Percentiles rank a stretch among this genome's conserved stretches.
Evolutionary conservation across 2,797 vertebrate genomes (phyloP).

Genomic region (Meriones psammophilus): DNA sequence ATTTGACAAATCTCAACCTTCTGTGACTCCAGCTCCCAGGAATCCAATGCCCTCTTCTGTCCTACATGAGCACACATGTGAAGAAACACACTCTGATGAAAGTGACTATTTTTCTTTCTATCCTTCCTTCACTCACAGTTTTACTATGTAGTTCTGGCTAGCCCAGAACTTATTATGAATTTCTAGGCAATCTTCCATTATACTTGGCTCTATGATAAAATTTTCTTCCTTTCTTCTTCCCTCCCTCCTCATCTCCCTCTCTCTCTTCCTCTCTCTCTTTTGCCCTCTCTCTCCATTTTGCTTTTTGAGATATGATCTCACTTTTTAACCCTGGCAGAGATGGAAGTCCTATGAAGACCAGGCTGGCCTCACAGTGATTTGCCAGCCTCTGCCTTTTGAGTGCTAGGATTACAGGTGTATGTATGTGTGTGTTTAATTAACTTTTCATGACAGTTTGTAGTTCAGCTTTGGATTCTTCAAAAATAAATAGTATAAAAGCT

Average conservation of each 20-base stretch:
- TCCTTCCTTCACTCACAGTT: neutral
- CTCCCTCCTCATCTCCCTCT: neutral
- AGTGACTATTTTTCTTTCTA: neutral
- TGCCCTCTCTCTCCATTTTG: neutral
- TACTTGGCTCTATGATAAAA: neutral
- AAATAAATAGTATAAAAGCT: neutral
- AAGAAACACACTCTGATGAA: neutral
- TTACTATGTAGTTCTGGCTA: neutral
- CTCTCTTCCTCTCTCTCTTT: accelerated
- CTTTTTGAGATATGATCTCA: neutral
- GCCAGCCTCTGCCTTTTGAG: neutral
- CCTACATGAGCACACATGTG: neutral
- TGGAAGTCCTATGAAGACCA: neutral
- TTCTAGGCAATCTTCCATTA: neutral
- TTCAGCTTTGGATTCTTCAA: neutral
- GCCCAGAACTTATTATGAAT: neutral
- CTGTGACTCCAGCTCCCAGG: neutral
- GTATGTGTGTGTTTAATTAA: neutral
- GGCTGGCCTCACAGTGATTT: neutral
- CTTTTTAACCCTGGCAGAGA: neutral
- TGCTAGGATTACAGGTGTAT: neutral
- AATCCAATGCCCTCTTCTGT: neutral
- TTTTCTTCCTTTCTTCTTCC: neutral
- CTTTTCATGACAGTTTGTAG: slow-evolving; percentile 38
- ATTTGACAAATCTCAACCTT: neutral